A percentile compares a stretch with the other conserved stretches of the same genome.
Conservation (phyloP, 1,140 invertebrate species). For the Bicyclus anynana region DNA sequence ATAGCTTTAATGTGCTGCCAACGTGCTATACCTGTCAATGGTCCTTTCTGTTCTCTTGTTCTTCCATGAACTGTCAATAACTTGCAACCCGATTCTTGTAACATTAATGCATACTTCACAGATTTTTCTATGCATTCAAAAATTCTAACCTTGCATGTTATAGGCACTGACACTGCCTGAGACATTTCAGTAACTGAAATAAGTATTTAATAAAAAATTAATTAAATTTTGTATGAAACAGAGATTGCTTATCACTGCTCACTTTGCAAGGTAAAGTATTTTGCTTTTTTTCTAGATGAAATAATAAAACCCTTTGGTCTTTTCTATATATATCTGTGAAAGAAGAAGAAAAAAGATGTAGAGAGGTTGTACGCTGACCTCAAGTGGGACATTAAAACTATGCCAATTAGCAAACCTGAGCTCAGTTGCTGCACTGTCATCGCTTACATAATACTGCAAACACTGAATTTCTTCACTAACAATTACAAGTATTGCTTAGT, state of each 20-base stretch:
- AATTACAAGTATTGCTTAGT: too few relatives aligned
- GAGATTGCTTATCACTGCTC: neutral
- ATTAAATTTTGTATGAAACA: neutral
- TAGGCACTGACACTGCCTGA: slow-evolving; percentile 86
- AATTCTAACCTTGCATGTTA: slow-evolving; percentile 97
- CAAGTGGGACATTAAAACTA: too few relatives aligned
- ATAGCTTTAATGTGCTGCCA: slow-evolving; percentile 96
- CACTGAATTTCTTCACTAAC: too few relatives aligned
- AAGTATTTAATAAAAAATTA: slow-evolving; percentile 10
- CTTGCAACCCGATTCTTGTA: slow-evolving; percentile 95
- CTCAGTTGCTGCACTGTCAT: too few relatives aligned
- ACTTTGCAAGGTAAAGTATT: too few relatives aligned
- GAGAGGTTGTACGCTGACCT: too few relatives aligned
- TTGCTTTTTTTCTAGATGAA: too few relatives aligned
- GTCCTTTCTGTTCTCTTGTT: slow-evolving; percentile 97
- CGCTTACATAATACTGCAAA: too few relatives aligned
- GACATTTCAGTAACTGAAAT: slow-evolving; percentile 83
- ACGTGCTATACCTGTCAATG: slow-evolving; percentile 94
- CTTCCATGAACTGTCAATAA: slow-evolving; percentile 97
- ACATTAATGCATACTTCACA: slow-evolving; percentile 94
- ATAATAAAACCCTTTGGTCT: too few relatives aligned
- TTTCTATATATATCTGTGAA: too few relatives aligned
- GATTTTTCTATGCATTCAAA: slow-evolving; percentile 94
- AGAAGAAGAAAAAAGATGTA: too few relatives aligned
- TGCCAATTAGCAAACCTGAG: too few relatives aligned